These are phyloP conservation scores for Larimichthys crocea DNA, from an alignment of 2,113 vertebrate genomes.

Conservation along the genomic window DNA sequence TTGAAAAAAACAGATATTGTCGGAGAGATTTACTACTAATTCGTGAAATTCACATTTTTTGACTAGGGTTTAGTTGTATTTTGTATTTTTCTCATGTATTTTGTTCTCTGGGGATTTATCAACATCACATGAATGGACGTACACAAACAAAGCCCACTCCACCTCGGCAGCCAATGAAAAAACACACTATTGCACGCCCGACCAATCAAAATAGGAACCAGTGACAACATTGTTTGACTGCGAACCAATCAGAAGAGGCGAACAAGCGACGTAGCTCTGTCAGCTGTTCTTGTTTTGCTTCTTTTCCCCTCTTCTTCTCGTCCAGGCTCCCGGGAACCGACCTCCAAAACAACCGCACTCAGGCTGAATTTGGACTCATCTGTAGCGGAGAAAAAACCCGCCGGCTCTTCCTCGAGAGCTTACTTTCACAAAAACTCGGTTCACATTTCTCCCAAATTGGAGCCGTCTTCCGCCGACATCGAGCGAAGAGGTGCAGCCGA, in stretches of 20 bases:
- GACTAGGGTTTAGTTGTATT: background rate
- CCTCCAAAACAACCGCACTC: background rate
- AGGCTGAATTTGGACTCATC: background rate
- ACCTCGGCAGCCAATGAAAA: conserved; percentile 16
- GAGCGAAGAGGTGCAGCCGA: conserved; percentile 69
- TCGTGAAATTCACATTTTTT: background rate
- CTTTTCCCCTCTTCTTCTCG: conserved; percentile 11
- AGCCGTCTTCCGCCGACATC: conserved; percentile 71
- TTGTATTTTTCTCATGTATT: too few relatives aligned
- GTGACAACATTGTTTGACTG: conserved; percentile 1
- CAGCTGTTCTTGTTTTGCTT: conserved; percentile 85
- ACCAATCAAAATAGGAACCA: conserved; percentile 63
- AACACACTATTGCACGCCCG: background rate
- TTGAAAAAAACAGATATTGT: too few relatives aligned
- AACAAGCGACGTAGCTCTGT: conserved; percentile 66
- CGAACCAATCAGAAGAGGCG: conserved; percentile 48
- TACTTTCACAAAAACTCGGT: too few relatives aligned
- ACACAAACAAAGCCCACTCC: conserved; percentile 19
- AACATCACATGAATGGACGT: conserved; percentile 13
- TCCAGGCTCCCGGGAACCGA: background rate
- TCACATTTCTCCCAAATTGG: conserved; percentile 54
- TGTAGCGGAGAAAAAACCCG: background rate
- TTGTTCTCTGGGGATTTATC: too few relatives aligned
- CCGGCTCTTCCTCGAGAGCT: background rate
- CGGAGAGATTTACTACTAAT: too few relatives aligned